phyloP scores from a whole-genome alignment of 2,888 invertebrate species.

The Chymomyza fuscimana region DNA sequence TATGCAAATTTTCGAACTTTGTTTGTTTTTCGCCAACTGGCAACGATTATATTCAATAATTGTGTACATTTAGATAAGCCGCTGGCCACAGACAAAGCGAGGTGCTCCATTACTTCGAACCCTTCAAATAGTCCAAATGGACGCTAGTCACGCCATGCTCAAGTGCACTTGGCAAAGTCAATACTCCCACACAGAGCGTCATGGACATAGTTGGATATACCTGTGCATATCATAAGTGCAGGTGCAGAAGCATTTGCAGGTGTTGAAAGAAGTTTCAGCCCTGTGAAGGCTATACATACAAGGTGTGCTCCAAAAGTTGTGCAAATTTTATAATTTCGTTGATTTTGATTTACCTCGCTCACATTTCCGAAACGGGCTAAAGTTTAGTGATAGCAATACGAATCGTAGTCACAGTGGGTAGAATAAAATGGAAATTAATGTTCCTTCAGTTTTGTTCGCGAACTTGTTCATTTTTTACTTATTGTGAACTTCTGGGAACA shows the following conservation, averaged over 20 bases:
- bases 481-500: too few species aligned
- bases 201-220: neutral
- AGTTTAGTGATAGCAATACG: too few species aligned
- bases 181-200: neutral
- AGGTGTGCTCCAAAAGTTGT: too few species aligned
- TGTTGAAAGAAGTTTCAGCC: conserved; percentile 63
- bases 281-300: conserved; percentile 32
- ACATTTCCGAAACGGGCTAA: too few species aligned
- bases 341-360: too few species aligned
- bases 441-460: too few species aligned
- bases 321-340: too few species aligned
- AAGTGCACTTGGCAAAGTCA: neutral
- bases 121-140: conserved; percentile 59
- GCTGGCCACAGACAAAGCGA: conserved; percentile 7
- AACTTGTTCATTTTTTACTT: too few species aligned
- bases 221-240: conserved; percentile 11
- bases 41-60: conserved; percentile 74
- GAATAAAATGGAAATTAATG: too few species aligned
- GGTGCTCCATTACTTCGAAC: conserved; percentile 30
- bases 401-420: too few species aligned
- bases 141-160: conserved; percentile 63
- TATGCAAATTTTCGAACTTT: conserved; percentile 51
- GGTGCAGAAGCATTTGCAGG: conserved; percentile 44
- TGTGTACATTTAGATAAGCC: conserved; percentile 71
- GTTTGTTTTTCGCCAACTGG: conserved; percentile 34